Percentiles rank a stretch among this genome's conserved stretches.
phyloP scores from a whole-genome alignment of 2,113 vertebrate species.

The cattle (Bos taurus) region ARS-UCD2.0 NC_037328.1:78586501-78587000 shows the following conservation, averaged over 20 bases:
- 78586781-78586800: background rate
- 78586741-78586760: background rate
- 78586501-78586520: background rate
- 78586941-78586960: background rate
- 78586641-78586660: background rate
- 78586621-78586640: background rate
- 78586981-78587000: background rate
- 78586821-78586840: background rate
- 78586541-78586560: background rate
- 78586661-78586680: background rate
- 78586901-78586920: background rate
- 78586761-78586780: background rate
- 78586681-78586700: background rate
- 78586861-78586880: background rate
- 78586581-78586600: background rate
- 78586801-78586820: background rate
- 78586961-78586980: background rate
- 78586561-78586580: background rate
- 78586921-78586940: background rate
- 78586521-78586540: background rate
- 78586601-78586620: background rate
- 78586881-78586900: background rate
- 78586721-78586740: background rate
- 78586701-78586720: background rate
- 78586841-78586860: background rate